These are phyloP conservation scores for Stichodactyla helianthus DNA, from an alignment of 64 coral and sea anemone species.

Conservation along the genomic window DNA sequence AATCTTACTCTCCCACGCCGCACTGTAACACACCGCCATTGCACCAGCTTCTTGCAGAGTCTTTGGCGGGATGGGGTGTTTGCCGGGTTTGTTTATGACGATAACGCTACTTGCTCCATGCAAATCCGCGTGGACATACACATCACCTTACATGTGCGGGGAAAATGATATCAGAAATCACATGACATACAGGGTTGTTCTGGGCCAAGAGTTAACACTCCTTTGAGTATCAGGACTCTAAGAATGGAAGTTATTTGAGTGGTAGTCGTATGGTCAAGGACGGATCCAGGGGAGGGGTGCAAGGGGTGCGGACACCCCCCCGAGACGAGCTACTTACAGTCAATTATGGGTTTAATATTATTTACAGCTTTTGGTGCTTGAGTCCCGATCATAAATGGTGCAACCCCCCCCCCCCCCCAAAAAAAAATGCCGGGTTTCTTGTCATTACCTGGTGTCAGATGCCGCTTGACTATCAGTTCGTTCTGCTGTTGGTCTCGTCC, in stretches of 20 bases:
- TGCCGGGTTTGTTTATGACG: slow-evolving; percentile 68
- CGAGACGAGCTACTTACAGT: no score
- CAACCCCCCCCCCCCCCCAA: no score
- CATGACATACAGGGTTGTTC: neutral
- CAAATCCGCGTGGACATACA: slow-evolving; percentile 91
- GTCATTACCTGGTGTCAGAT: slow-evolving; percentile 66
- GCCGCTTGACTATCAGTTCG: slow-evolving; percentile 88
- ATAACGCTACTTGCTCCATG: slow-evolving; percentile 88
- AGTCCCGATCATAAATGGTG: no score
- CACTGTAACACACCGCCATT: slow-evolving; percentile 87
- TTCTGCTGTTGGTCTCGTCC: slow-evolving; percentile 98
- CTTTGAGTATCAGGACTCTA: no score
- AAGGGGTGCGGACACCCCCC: no score
- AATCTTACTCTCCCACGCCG: slow-evolving; percentile 73
- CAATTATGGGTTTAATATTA: no score
- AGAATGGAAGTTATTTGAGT: no score
- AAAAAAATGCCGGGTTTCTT: no score
- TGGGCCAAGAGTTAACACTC: no score
- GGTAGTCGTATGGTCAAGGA: no score
- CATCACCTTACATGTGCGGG: slow-evolving; percentile 50
- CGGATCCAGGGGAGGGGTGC: no score
- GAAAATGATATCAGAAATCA: neutral
- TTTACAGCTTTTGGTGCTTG: no score
- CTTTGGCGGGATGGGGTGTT: slow-evolving; percentile 68
- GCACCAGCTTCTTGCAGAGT: slow-evolving; percentile 82